phyloP scores from a whole-genome alignment of 2,888 invertebrate species.

The Embidobia sp. region DNA sequence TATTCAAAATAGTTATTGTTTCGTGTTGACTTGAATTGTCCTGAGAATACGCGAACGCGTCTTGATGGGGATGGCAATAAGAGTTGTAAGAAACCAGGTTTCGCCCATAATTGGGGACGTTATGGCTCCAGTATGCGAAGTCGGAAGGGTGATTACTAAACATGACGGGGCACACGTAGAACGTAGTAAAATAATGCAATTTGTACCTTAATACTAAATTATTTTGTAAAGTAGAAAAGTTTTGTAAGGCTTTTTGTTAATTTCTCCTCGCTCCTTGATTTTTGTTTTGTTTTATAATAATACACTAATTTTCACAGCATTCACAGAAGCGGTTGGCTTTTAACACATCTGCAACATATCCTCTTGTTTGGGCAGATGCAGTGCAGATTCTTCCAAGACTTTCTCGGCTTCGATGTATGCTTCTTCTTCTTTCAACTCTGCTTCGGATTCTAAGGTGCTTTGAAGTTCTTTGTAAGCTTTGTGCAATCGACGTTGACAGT shows the following conservation, averaged over 20 bases:
- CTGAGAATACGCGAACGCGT: constrained; percentile 30
- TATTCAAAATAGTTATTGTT: constrained; percentile 50
- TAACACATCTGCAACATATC: constrained; percentile 66
- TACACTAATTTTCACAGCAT: constrained; percentile 7
- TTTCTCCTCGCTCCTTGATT: background rate
- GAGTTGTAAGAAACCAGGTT: background rate
- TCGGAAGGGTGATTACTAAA: constrained; percentile 34
- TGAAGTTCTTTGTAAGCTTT: constrained; percentile 91
- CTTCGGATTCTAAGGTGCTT: constrained; percentile 87
- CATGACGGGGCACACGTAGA: constrained; percentile 19
- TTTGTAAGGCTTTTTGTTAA: constrained; percentile 25
- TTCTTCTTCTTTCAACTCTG: constrained; percentile 88
- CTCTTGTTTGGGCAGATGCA: constrained; percentile 74
- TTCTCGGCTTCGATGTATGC: constrained; percentile 87
- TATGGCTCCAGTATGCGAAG: constrained; percentile 23
- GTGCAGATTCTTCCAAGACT: constrained; percentile 84
- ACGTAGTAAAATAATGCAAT: constrained; percentile 28
- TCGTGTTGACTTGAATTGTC: constrained; percentile 27
- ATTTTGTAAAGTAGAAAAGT: constrained; percentile 48
- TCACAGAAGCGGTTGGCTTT: constrained; percentile 26
- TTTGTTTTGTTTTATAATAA: background rate
- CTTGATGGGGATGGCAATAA: constrained; percentile 25
- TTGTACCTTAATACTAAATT: constrained; percentile 37
- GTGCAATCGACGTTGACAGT: constrained; percentile 89
- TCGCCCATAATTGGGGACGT: constrained; percentile 1